Evolutionary conservation across 2,797 vertebrate species (phyloP), one percentile per base, ranked within the genome.

Genomic region (Craterocephalus amniculus): DNA sequence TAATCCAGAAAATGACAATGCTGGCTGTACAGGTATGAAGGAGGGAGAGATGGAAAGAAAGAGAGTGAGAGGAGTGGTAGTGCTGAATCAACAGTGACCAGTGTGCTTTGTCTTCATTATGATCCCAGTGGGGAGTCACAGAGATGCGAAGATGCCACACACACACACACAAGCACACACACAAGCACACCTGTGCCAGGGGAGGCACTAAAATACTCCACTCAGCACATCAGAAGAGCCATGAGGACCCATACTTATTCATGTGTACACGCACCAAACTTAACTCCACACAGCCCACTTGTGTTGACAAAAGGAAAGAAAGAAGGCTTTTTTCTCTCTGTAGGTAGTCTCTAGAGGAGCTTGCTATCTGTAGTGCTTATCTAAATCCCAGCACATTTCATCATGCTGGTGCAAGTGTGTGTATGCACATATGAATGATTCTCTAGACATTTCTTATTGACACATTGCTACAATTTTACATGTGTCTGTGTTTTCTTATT

Each of bases 41-140:
- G 64, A 73, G 65, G 71, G 74, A 65, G 34, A 58, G 43, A 35
- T 40, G 31, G 31, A 49, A 54, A 51, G 24, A 61, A 14, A 66
- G 63, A 67, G 55, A 72, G 59, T 10, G 20, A 73, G 80, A 61
- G 63, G 58, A 70, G 70, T 67, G 52, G 74, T 91, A 91, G 88
- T 94, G 95, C 95, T 95, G 96, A 97, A 95, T 96, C 96, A 95
- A 96, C 95, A 96, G 93, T 93, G 96, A 96, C 96, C 95, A 95
- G 73, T 90, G 90, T 93, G 93, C 94, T 96, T 95, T 95, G 95
- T 97, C 96, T 96, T 95, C 95, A 97, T 96, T 96, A 97, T 95
- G 93, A 94, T 93, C 94, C 94, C 95, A 92, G 91, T 81, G 94
- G 95, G 95, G 94, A 88, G 88, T 73, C 88, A 79, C 77, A 78